Percentiles rank a stretch among this genome's conserved stretches.
phyloP scores from a whole-genome alignment of 1,140 invertebrate species.

The Drosophila sulfurigaster region DNA sequence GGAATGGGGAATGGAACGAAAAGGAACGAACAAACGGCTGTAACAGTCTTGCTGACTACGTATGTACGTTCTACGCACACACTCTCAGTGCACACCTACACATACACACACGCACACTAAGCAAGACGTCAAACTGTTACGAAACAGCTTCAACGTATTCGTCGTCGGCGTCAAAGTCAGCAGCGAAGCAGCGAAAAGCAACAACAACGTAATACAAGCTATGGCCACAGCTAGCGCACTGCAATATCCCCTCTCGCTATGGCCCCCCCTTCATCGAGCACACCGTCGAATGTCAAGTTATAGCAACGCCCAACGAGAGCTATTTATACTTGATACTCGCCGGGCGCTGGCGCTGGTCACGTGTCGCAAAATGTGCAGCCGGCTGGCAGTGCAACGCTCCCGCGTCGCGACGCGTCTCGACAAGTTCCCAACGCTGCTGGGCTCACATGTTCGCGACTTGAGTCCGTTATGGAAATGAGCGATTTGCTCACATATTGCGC shows the following conservation, averaged over 20 bases:
- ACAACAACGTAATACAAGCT: slow-evolving; percentile 57
- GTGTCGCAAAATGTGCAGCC: slow-evolving; percentile 69
- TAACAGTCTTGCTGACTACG: slow-evolving; percentile 31
- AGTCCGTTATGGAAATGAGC: slow-evolving; percentile 73
- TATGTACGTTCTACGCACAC: slow-evolving; percentile 14
- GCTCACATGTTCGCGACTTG: slow-evolving; percentile 78
- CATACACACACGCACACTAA: not conserved
- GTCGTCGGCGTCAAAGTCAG: slow-evolving; percentile 24
- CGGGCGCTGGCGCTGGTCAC: slow-evolving; percentile 53
- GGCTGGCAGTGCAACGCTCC: slow-evolving; percentile 73
- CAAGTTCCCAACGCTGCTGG: slow-evolving; percentile 9
- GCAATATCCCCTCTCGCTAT: not conserved
- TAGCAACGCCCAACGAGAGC: slow-evolving; percentile 46
- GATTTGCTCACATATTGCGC: slow-evolving; percentile 41
- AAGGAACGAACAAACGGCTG: slow-evolving; percentile 2
- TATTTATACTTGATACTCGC: slow-evolving; percentile 71
- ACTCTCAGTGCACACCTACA: not conserved
- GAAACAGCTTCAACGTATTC: slow-evolving; percentile 48
- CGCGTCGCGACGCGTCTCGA: slow-evolving; percentile 34
- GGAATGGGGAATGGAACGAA: not conserved
- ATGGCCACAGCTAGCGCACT: slow-evolving; percentile 12
- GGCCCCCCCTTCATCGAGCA: not conserved
- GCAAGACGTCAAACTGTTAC: slow-evolving; percentile 60
- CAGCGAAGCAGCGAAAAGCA: slow-evolving; percentile 42
- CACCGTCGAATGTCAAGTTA: slow-evolving; percentile 10